These are phyloP conservation scores for Pristionchus pacificus DNA, from an alignment of 1,140 invertebrate species.

Conservation along the genomic window DNA sequence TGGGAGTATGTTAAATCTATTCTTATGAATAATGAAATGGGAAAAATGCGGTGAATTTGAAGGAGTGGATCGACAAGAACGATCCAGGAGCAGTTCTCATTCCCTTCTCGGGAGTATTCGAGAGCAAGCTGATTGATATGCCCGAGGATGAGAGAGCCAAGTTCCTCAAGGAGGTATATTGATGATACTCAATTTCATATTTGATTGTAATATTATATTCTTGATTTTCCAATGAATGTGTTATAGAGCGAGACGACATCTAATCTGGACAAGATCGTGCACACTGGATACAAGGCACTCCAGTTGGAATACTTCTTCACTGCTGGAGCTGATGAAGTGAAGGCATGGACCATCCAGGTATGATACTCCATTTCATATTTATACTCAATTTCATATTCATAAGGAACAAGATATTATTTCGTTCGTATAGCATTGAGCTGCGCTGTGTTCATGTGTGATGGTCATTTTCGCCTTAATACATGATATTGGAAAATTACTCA, in stretches of 20 bases:
- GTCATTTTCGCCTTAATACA: neutral
- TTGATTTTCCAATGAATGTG: constrained; percentile 1
- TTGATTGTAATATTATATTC: too few species aligned
- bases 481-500: constrained; percentile 9
- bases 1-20: too few species aligned
- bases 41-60: neutral
- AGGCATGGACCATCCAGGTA: constrained; percentile 98
- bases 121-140: constrained; percentile 82
- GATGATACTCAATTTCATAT: constrained; percentile 14
- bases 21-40: neutral
- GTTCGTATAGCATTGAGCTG: too few species aligned
- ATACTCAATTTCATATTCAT: too few species aligned
- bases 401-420: too few species aligned
- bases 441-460: too few species aligned
- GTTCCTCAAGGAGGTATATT: constrained; percentile 70
- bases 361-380: too few species aligned
- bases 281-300: constrained; percentile 91
- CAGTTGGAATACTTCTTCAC: constrained; percentile 96
- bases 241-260: constrained; percentile 60
- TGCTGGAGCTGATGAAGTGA: constrained; percentile 89
- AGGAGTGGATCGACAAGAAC: constrained; percentile 92
- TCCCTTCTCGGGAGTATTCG: constrained; percentile 82
- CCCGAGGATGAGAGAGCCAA: constrained; percentile 71
- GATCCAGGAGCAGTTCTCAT: constrained; percentile 75
- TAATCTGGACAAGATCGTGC: constrained; percentile 91